A percentile compares a stretch with the other conserved stretches of the same genome.
phyloP scores from a whole-genome alignment of 2,797 vertebrate species.

The Chrosomus eos region DNA sequence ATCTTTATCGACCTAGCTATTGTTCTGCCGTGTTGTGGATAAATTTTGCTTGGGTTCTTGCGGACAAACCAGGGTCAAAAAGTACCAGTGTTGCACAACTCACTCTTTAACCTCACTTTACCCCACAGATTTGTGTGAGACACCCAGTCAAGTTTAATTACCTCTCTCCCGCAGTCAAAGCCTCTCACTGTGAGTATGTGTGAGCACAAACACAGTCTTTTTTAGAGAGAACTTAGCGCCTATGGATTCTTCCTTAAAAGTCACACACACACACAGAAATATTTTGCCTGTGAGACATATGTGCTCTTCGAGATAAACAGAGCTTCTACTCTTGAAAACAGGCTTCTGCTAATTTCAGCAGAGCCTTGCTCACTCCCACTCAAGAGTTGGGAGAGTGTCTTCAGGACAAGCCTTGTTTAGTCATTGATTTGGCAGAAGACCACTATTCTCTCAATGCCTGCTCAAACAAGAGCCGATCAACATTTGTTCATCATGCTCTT shows the following conservation, averaged over 20 bases:
- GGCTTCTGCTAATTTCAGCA: constrained; percentile 43
- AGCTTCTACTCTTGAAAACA: constrained; percentile 47
- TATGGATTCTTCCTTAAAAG: constrained; percentile 16
- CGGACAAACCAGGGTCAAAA: neutral
- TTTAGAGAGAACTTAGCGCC: constrained; percentile 6
- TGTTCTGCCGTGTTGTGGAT: neutral
- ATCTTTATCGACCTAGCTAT: neutral
- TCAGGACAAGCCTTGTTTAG: constrained; percentile 43
- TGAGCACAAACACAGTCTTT: constrained; percentile 38
- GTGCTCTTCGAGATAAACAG: constrained; percentile 51
- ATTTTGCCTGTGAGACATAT: constrained; percentile 39
- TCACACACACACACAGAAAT: constrained; percentile 40
- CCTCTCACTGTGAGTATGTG: constrained; percentile 41
- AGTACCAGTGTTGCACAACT: neutral
- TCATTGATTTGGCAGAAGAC: constrained; percentile 31
- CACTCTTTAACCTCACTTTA: constrained; percentile 11
- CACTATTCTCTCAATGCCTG: constrained; percentile 27
- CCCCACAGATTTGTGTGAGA: constrained; percentile 2
- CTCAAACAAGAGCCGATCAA: constrained; percentile 18
- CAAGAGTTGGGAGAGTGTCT: constrained; percentile 40
- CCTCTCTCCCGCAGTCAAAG: constrained; percentile 44
- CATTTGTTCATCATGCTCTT: constrained; percentile 27
- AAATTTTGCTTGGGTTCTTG: neutral
- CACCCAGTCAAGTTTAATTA: constrained; percentile 40
- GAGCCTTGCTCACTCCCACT: constrained; percentile 31